A percentile compares a stretch with the other conserved stretches of the same genome.
Evolutionary conservation across 2,113 vertebrate species (phyloP).

Genomic region (Muntiacus reevesi): DNA sequence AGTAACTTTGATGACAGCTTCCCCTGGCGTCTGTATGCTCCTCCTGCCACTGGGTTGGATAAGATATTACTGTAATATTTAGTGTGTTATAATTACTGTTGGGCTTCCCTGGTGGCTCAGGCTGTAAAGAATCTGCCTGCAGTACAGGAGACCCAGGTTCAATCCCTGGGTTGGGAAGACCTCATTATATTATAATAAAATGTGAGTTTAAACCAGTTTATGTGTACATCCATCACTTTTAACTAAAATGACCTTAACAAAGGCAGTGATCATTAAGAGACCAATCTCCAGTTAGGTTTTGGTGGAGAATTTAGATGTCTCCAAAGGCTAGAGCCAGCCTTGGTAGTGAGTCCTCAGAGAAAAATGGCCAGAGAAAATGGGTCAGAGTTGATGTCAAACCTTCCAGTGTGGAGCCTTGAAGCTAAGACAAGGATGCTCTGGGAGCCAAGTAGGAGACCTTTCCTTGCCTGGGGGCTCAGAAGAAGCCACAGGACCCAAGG

Average conservation of each 20-base stretch:
- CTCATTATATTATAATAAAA: not conserved
- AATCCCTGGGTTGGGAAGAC: not conserved
- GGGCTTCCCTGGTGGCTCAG: not conserved
- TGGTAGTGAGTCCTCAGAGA: not conserved
- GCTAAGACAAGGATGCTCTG: not conserved
- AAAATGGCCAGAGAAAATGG: not conserved
- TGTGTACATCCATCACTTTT: not conserved
- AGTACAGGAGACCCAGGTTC: not conserved
- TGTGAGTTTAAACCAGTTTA: not conserved
- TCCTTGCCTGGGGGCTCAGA: not conserved
- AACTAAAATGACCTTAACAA: not conserved
- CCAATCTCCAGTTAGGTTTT: not conserved
- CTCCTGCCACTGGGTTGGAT: not conserved
- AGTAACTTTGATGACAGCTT: not conserved
- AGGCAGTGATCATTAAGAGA: not conserved
- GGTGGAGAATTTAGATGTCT: not conserved
- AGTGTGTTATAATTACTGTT: not conserved
- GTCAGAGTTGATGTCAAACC: not conserved
- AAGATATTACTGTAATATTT: not conserved
- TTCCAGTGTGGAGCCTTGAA: not conserved
- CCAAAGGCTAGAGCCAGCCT: not conserved
- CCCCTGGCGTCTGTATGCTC: not conserved
- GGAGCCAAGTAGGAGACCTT: not conserved
- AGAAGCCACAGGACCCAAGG: not conserved
- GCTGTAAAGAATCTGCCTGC: not conserved